Base-by-base conservation (phyloP, 2,797 vertebrate genomes). In the Sebastes dallii region DNA sequence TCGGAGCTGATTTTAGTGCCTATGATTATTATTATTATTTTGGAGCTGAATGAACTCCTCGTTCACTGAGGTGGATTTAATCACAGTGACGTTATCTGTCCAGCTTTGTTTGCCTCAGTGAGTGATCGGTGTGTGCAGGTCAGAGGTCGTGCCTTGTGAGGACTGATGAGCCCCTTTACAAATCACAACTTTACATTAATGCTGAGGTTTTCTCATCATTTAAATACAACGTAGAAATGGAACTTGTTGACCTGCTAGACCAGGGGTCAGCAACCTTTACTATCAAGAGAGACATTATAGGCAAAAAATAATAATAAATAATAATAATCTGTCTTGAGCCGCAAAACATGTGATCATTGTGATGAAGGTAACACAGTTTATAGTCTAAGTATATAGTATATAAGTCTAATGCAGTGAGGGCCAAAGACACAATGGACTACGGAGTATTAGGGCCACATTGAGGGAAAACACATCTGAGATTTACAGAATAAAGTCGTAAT, bases 1-100 rank as follows among this genome's bases (percentile, higher is more conserved):
- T 82, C 52, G 22, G 25, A 46, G 73, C 36, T 46, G 8, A 69
- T 86, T 86, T 86, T 66, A 82, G 80, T 90, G 88, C 87, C 86
- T 88, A 55, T 67, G 66, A 68, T 72, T 78, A 34, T 34, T 34
- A 34, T 10, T 34, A 34, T 34, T 34, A 34, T 11, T 11, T 34
- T 34, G 24, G 62, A 75, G 34, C 42, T 66, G 71, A 66, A 24
- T 55, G 8, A 50, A 54, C 22, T 24, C 22, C 36, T 39, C 36
- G 36, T 39, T 39, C 36, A 4, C 3, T 59, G 65, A 12, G 13
- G 18, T 18, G 34, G 11, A 58, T 60, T 32, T 42, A 69, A 54
- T 69, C 64, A 67, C 13, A 55, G 5, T 30, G 42, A 60, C 42
- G 64, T 24, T 30, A 16, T 66, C 18, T 36, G 32, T 71, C 6